Base-by-base conservation (phyloP, 2,113 vertebrate species). In the Boulengeromyrus knoepffleri region DNA sequence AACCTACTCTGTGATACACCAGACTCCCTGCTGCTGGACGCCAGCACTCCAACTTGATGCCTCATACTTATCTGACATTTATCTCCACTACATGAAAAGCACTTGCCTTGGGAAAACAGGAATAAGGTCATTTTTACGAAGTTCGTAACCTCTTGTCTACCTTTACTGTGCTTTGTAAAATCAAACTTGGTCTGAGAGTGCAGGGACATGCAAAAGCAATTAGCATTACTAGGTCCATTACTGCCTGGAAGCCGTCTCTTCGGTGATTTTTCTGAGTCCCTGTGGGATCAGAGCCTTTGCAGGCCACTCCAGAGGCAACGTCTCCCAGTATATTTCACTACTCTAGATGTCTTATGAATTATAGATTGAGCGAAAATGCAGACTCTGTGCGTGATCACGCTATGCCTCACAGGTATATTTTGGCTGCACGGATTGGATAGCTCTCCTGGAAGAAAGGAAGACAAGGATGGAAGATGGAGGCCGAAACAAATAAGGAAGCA, bases 341-440 rank as follows among this genome's bases (percentile, higher is more conserved):
- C 4, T 50, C 24, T 47, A 50, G 47, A 86, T 27, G 83, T 49
- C 83, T 85, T 85, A 42, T 85, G 84, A 86, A 86, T 86, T 86
- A 86, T 31, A n/a, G 45, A 86, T 49, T 86, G 84, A 86, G n/a
- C 9, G 47, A 86, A 86, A 86, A 86, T 27, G 84, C 84, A 86
- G 84, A 86, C 17, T 24, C 45, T 4, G 84, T 47, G 84, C 84
- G 24, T 86, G 84, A 86, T 49, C 84, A 46, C 27, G 21, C 84
- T 85, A 50, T 46, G 2, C 84, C 46, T 85, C 19, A n/a, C 47
- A 12, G 84, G 21, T 85, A 10, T 27, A 8, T 77, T 77, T 77
- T 36, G 42, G 21, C 84, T 21, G 46, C 42, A 47, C 4, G 3
- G 15, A 47, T 47, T 85, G 84, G 45, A 49, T 24, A 24, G 47